phyloP scores from a whole-genome alignment of 2,888 invertebrate species.

The Dynastes maya region DNA sequence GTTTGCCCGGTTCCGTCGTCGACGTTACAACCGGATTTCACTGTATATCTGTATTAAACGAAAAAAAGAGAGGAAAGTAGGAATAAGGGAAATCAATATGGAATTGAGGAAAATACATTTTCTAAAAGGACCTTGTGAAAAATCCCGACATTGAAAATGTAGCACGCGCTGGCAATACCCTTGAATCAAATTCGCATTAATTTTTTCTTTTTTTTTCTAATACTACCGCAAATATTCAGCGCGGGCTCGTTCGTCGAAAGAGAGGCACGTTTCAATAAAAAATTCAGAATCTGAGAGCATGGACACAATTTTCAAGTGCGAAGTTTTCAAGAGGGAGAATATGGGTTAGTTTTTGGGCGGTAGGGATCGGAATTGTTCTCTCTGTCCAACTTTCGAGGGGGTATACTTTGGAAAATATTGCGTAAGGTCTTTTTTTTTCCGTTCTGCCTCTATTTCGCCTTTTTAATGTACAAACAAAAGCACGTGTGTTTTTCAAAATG shows the following conservation, averaged over 20 bases:
- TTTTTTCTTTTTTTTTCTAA: constrained; percentile 18
- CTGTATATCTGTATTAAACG: no score
- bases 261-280: constrained; percentile 26
- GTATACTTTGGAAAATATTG: constrained; percentile 8
- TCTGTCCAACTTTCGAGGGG: background rate
- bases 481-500: constrained; percentile 9
- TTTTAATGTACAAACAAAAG: background rate
- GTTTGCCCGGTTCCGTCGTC: no score
- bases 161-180: constrained; percentile 21
- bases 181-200: constrained; percentile 33
- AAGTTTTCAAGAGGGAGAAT: background rate
- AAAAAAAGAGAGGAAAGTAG: background rate
- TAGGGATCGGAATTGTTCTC: background rate
- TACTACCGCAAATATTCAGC: constrained; percentile 21
- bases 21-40: no score
- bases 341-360: background rate
- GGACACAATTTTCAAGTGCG: background rate
- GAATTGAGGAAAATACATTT: background rate
- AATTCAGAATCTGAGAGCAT: constrained; percentile 15
- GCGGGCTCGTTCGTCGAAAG: background rate
- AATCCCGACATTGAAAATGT: constrained; percentile 25
- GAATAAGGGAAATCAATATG: constrained; percentile 7
- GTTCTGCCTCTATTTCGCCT: background rate
- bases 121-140: background rate
- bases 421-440: background rate